Base-by-base conservation (phyloP, 1,140 invertebrate genomes). In the Musca domestica region DNA sequence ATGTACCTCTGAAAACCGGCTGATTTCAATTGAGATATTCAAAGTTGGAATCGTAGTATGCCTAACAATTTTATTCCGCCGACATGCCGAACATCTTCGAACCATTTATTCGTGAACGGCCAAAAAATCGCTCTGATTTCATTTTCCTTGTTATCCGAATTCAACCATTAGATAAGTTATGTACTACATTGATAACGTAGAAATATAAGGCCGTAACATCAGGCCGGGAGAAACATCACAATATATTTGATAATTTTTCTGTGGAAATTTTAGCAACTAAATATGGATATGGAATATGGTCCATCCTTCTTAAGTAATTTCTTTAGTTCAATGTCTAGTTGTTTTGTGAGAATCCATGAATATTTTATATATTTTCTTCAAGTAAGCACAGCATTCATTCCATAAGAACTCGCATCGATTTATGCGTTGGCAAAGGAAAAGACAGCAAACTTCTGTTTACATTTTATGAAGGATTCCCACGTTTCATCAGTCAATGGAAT, bases 191-290 rank as follows among this genome's bases (percentile, higher is more conserved):
- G 20, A 67, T n/a, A n/a, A n/a, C n/a, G n/a, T n/a, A n/a, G n/a
- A n/a, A n/a, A n/a, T n/a, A n/a, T n/a, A n/a, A n/a, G n/a, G n/a
- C n/a, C n/a, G 25, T 7, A 67, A 22, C 14, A 48, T 56, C 9
- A 7, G 19, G 7, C 34, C 41, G 3, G 47, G 41, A 5, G 66
- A 67, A 47, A 41, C 15, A 25, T 67, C 66, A 46, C 66, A 67
- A 22, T 67, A 67, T 58, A 67, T 15, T 61, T 34, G 17, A 10
- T 20, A 20, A n/a, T 41, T 46, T 34, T 17, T 58, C 17, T 41
- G 23, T 14, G 51, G 30, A 46, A 47, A 46, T 10, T 14, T 25
- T n/a, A 25, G 25, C 41, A 61, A 20, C 15, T 41, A 17, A 20
- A 22, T 25, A 23, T n/a, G n/a, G n/a, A n/a, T n/a, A n/a, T n/a